A percentile compares a stretch with the other conserved stretches of the same genome.
phyloP scores from a whole-genome alignment of 2,113 vertebrate genomes.

The Pipra filicauda region DNA sequence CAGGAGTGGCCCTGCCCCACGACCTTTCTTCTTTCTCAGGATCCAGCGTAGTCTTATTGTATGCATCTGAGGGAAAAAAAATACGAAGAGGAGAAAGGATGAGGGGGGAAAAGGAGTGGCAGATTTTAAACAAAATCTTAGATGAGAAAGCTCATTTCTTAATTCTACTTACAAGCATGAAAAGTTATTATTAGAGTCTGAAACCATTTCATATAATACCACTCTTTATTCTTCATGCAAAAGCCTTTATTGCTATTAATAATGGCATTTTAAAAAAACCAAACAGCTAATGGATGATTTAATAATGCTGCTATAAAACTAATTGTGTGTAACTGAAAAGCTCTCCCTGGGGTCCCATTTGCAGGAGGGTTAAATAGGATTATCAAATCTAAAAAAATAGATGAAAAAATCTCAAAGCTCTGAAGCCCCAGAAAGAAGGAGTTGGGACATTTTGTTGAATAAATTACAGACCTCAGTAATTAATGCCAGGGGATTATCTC shows the following conservation, averaged over 20 bases:
- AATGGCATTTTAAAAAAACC: neutral
- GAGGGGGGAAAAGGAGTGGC: neutral
- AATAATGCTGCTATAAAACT: constrained; percentile 49
- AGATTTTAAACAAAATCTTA: neutral
- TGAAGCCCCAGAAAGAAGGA: neutral
- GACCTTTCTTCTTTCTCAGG: neutral
- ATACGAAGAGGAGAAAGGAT: rapidly evolving
- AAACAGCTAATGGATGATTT: constrained; percentile 31
- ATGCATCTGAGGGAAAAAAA: neutral
- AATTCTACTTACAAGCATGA: neutral
- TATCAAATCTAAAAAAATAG: constrained; percentile 9
- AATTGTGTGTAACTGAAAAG: constrained; percentile 40
- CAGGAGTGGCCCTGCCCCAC: neutral
- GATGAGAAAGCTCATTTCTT: neutral
- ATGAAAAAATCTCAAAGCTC: neutral
- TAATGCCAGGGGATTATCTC: neutral
- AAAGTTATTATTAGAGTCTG: constrained; percentile 4
- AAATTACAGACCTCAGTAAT: constrained; percentile 2
- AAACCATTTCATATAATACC: neutral
- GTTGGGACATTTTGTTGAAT: neutral
- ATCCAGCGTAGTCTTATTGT: neutral
- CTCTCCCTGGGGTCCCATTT: constrained; percentile 21
- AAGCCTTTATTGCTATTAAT: constrained; percentile 12
- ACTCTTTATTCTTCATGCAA: constrained; percentile 10
- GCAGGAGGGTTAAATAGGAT: constrained; percentile 14